Evolutionary conservation across 35 echinoderm and acorn worm genomes (phyloP).

Genomic region (Heliocidaris erythrogramma): DNA sequence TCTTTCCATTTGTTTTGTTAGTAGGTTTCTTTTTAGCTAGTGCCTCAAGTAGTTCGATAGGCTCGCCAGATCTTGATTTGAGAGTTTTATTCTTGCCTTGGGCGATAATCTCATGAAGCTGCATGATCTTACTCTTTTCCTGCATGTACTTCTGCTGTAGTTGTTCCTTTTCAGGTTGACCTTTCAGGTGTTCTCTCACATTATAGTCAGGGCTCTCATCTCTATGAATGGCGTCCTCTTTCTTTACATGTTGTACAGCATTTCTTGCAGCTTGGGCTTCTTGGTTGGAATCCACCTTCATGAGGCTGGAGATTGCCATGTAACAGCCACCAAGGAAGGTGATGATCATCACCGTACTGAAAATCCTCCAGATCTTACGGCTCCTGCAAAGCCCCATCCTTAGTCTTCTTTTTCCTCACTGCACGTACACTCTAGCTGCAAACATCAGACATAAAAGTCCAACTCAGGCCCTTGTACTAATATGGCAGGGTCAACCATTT

Average conservation of each 20-base stretch:
- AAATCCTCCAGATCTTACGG: not conserved
- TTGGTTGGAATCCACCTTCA: conserved; percentile 45
- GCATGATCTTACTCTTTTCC: not conserved
- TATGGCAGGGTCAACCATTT: too few species aligned
- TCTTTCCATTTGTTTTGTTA: not conserved
- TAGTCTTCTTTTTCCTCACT: not conserved
- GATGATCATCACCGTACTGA: conserved; percentile 34
- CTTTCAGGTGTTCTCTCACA: not conserved
- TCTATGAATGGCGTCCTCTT: not conserved
- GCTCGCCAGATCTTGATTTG: not conserved
- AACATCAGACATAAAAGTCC: too few species aligned
- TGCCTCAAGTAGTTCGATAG: not conserved
- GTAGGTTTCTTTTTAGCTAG: not conserved
- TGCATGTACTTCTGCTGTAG: not conserved
- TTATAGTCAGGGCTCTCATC: not conserved
- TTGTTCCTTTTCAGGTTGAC: not conserved
- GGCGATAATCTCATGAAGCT: not conserved
- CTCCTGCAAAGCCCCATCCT: not conserved
- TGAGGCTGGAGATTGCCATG: conserved; percentile 53
- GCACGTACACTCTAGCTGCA: not conserved
- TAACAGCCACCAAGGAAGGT: conserved; percentile 68
- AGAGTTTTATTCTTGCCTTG: not conserved
- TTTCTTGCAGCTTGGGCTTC: conserved; percentile 34
- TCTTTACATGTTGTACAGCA: not conserved
- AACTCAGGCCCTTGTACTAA: not conserved